Conservation (phyloP, 2,888 invertebrate genomes). For the Globia sparganii region DNA sequence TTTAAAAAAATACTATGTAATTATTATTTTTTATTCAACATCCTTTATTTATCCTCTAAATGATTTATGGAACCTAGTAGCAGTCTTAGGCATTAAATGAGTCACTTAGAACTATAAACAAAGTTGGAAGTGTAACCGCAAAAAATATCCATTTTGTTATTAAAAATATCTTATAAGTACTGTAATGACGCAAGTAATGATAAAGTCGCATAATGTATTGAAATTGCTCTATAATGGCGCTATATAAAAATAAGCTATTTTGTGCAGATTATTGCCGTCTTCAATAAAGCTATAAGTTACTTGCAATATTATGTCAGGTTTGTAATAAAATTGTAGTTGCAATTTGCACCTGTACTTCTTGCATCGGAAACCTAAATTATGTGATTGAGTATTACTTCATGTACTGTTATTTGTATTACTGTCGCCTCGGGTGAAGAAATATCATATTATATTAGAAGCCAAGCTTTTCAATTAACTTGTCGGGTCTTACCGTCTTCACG, state of each 20-base stretch:
- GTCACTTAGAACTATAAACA: conserved; percentile 49
- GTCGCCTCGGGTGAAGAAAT: background rate
- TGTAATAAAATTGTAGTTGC: background rate
- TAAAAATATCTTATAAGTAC: conserved; percentile 39
- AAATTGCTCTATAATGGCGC: conserved; percentile 37
- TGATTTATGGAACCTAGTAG: conserved; percentile 18
- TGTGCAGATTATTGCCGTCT: conserved; percentile 22
- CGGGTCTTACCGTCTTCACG: background rate
- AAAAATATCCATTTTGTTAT: conserved; percentile 55
- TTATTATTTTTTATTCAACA: conserved; percentile 6
- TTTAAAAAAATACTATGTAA: background rate
- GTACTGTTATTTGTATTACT: conserved; percentile 5
- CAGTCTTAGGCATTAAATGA: conserved; percentile 31
- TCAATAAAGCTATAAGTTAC: conserved; percentile 8
- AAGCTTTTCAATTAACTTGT: background rate
- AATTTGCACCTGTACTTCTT: conserved; percentile 41
- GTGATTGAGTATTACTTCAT: background rate
- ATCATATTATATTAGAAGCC: background rate
- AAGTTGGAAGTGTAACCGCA: conserved; percentile 49
- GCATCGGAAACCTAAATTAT: conserved; percentile 9
- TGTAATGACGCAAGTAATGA: conserved; percentile 54
- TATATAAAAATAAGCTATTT: conserved; percentile 48
- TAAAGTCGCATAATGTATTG: conserved; percentile 42
- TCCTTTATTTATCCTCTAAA: conserved; percentile 19
- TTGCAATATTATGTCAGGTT: background rate